These are phyloP conservation scores for Netelia fuscicornis DNA, from an alignment of 2,888 invertebrate genomes.

Conservation along the genomic window DNA sequence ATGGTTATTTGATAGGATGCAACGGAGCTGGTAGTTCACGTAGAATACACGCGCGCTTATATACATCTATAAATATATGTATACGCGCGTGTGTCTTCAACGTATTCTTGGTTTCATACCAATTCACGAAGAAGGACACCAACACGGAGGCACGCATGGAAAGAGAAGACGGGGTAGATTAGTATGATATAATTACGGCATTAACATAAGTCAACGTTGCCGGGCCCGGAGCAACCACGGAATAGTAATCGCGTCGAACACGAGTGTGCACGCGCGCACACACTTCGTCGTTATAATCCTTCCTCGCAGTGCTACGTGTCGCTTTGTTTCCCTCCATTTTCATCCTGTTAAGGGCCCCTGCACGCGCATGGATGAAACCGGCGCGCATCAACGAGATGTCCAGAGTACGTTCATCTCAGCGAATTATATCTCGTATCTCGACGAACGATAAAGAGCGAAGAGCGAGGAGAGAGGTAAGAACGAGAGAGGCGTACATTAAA, in stretches of 20 bases:
- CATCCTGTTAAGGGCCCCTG: background rate
- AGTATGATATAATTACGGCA: slow-evolving; percentile 85
- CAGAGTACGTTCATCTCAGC: slow-evolving; percentile 20
- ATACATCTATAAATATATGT: background rate
- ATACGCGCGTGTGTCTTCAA: background rate
- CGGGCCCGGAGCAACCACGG: slow-evolving; percentile 77
- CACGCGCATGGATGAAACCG: background rate
- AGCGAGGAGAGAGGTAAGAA: background rate
- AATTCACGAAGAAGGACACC: slow-evolving; percentile 26
- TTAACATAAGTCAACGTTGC: slow-evolving; percentile 84
- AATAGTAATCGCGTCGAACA: slow-evolving; percentile 84
- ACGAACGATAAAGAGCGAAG: slow-evolving; percentile 32
- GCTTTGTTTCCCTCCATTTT: slow-evolving; percentile 45
- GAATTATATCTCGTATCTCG: slow-evolving; percentile 44
- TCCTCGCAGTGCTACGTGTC: slow-evolving; percentile 33
- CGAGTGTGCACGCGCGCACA: slow-evolving; percentile 71
- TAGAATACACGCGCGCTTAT: slow-evolving; percentile 77
- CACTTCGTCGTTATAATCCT: slow-evolving; percentile 39
- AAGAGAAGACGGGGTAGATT: slow-evolving; percentile 81
- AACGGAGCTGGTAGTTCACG: slow-evolving; percentile 75
- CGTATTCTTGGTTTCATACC: background rate
- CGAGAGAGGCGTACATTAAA: slow-evolving; percentile 10
- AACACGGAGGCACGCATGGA: slow-evolving; percentile 22
- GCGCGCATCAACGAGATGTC: background rate
- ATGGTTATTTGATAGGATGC: slow-evolving; percentile 84